phyloP scores from a whole-genome alignment of 2,113 vertebrate species.

The Dermatemys mawii region DNA sequence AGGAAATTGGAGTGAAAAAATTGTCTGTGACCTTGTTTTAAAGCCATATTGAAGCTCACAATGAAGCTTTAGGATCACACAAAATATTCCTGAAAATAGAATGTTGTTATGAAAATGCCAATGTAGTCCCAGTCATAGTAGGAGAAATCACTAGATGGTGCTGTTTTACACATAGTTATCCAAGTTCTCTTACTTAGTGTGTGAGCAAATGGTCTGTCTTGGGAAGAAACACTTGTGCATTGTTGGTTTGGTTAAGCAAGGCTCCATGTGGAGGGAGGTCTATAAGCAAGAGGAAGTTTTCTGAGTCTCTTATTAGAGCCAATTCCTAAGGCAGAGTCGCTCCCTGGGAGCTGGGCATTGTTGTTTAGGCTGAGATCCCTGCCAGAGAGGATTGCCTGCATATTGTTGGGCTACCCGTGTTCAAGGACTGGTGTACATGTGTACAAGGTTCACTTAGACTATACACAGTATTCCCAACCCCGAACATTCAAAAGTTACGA shows the following conservation, averaged over 20 bases:
- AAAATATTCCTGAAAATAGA: conserved; percentile 37
- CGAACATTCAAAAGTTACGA: not conserved
- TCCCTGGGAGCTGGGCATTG: not conserved
- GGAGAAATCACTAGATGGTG: not conserved
- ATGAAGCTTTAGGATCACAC: not conserved
- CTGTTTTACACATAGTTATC: not conserved
- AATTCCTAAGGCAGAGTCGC: not conserved
- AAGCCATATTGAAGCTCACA: conserved; percentile 29
- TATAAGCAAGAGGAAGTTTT: not conserved
- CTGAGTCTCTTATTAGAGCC: not conserved
- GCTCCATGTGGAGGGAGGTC: not conserved
- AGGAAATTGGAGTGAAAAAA: not conserved
- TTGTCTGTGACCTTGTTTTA: not conserved
- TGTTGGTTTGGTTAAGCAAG: not conserved
- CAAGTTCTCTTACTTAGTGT: not conserved
- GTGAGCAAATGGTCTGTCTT: not conserved
- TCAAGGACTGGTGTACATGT: not conserved
- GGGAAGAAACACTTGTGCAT: not conserved
- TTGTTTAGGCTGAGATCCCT: not conserved
- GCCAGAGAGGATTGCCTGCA: not conserved
- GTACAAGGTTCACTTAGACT: not conserved
- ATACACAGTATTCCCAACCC: not conserved
- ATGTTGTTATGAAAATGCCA: conserved; percentile 8
- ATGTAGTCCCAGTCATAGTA: not conserved
- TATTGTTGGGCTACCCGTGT: not conserved